Evolutionary conservation across 2,888 invertebrate species (phyloP).

Genomic region (Monoplex corrugatus): DNA sequence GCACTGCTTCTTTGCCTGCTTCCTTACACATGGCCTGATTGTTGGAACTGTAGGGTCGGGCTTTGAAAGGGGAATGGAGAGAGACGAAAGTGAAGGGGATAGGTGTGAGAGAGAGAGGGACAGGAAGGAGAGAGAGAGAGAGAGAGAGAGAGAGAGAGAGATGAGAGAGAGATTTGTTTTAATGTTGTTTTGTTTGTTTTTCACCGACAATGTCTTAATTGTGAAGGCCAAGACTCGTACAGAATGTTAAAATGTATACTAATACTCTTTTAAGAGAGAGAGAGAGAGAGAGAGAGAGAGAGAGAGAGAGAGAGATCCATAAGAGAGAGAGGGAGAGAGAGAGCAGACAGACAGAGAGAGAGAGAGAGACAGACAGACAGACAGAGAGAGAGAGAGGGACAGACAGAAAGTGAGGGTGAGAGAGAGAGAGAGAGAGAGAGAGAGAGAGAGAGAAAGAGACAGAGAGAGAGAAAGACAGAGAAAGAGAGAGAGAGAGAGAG

Average conservation of each 20-base stretch:
- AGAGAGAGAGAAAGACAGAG: not conserved
- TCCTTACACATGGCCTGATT: too few relatives aligned
- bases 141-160: slow-evolving; percentile 45
- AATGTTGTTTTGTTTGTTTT: too few relatives aligned
- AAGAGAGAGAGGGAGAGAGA: slow-evolving; percentile 28
- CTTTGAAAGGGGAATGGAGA: too few relatives aligned
- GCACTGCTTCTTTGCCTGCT: not conserved
- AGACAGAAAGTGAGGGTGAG: not conserved
- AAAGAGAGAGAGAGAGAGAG: not conserved
- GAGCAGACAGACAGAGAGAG: not conserved
- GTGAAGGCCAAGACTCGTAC: too few relatives aligned
- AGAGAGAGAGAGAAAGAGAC: too few relatives aligned
- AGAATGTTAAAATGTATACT: too few relatives aligned
- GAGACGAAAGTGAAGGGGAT: too few relatives aligned
- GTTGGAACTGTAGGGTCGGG: too few relatives aligned
- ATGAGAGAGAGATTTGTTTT: too few relatives aligned
- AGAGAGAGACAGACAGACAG: slow-evolving; percentile 30
- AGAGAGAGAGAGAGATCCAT: slow-evolving; percentile 28
- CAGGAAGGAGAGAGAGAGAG: slow-evolving; percentile 33
- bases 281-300: slow-evolving; percentile 41
- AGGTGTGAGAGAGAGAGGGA: slow-evolving; percentile 28
- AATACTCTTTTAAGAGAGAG: too few relatives aligned
- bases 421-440: not conserved
- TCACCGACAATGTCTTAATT: too few relatives aligned
- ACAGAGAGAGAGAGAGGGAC: slow-evolving; percentile 29